These are phyloP conservation scores for Agriopis marginaria DNA, from an alignment of 2,888 invertebrate species.

Conservation along the genomic window DNA sequence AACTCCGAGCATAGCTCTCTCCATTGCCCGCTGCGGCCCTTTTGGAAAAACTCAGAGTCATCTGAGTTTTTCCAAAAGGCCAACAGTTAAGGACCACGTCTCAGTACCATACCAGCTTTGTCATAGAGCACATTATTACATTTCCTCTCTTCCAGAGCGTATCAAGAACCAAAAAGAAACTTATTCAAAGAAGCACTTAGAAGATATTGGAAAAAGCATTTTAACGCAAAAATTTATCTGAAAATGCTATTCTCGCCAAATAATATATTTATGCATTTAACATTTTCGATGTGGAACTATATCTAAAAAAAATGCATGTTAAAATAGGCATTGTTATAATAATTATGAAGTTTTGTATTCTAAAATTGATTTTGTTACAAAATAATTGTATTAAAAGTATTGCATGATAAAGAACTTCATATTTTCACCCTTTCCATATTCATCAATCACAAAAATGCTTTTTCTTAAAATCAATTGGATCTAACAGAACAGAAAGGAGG, in stretches of 20 bases:
- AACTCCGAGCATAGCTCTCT: too few species aligned
- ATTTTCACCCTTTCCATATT: neutral
- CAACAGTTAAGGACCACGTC: too few species aligned
- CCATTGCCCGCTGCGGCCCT: too few species aligned
- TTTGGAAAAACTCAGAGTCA: too few species aligned
- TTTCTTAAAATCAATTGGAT: neutral
- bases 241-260: constrained; percentile 53
- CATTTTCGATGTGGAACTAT: constrained; percentile 54
- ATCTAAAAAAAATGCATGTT: too few species aligned
- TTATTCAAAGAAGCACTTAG: constrained; percentile 47
- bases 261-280: constrained; percentile 57
- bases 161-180: constrained; percentile 44
- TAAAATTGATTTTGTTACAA: neutral
- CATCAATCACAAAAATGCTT: neutral
- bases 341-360: neutral
- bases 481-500: neutral
- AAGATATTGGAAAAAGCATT: constrained; percentile 52
- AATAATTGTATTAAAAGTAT: neutral
- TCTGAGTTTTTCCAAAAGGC: too few species aligned
- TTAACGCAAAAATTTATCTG: constrained; percentile 45
- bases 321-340: neutral
- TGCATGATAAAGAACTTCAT: neutral
- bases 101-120: too few species aligned
- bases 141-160: constrained; percentile 57
- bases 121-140: constrained; percentile 43